Base-by-base conservation (phyloP, 1,140 invertebrate genomes). In the Hypothenemus hampei region DNA sequence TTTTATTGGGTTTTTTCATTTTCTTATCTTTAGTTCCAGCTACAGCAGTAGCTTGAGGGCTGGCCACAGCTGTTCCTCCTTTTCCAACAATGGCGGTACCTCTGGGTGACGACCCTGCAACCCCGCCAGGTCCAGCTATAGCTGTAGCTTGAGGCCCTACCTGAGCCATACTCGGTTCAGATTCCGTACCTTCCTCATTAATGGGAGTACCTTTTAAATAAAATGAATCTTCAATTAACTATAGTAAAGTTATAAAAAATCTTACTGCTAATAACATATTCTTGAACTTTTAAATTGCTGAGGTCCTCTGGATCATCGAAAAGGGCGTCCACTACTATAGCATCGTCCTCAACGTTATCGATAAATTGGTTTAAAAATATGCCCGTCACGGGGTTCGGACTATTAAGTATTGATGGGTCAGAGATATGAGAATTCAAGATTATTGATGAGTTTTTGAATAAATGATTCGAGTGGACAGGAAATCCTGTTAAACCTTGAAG, bases 41-140 rank as follows among this genome's bases (percentile, higher is more conserved):
- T 15, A 77, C 66, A 6, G 75, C 75, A 5, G 75, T 77, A 3
- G 74, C 75, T 55, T 67, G 62, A 6, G 75, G 75, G 52, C 68
- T 72, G 4, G 74, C 70, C 11, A 77, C 59, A 4, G 74, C 73
- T 39, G 76, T 58, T 15, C 75, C 75, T 45, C 65, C 69, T 35
- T 69, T 65, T 21, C 75, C 75, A 10, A 70, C 73, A 5, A 77
- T 50, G 4, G 75, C 73, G 10, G 74, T 75, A 22, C 65, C 74
- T 35, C 67, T 58, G 29, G 74, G 75, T 19, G 70, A 69, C 10
- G 75, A 71, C 11, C 70, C 63, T 7, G 75, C 75, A 7, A 73
- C 69, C 8, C 75, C 75, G 23, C 74, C 74, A 33, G 66, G 65
- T 23, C 75, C 75, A 15, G 75, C 73, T 36, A 77, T 57, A 2